Base-by-base conservation (phyloP, 2,797 vertebrate genomes). In the Gymnopithys bicolor region DNA sequence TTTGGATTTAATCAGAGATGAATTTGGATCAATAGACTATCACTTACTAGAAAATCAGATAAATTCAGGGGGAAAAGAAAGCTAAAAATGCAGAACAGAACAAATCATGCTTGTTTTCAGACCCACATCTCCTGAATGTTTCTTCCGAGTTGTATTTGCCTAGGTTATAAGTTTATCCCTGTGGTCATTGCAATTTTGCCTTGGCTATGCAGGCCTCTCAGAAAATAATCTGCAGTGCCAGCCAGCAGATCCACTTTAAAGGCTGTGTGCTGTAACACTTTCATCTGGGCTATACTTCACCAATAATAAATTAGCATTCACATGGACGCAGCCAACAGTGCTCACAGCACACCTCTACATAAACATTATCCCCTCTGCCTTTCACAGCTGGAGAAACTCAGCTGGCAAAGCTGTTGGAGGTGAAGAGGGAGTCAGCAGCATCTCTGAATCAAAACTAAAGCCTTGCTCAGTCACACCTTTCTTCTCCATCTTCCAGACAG, bases 1-100 rank as follows among this genome's bases (percentile, higher is more conserved):
- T 86, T 25, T 84, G 46, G 71, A 87, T 82, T 84, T 96, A 92
- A 96, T 94, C 93, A 93, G 43, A 94, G 58, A 66, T 91, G 87
- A 94, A 92, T 95, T 94, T 92, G 77, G 90, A 97, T 94, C 94
- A 91, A 90, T 77, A 93, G 46, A 84, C 76, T 96, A 97, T 91
- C 70, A 78, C 55, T 94, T 92, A 81, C 71, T 68, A 69, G 78
- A 94, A 91, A 95, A 93, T 89, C 84, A 74, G 82, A 66, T 76
- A 84, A 84, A 84, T 27, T 67, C 22, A 60, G 75, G 7, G 35
- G 30, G 39, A 84, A 90, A 91, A 78, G 45, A 81, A 92, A 93
- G 43, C 53, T 58, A 70, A 92, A 97, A 91, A 90, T 41, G 32
- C 41, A 67, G 62, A 86, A 39, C 52, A 93, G 93, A 92, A 60